Base-by-base conservation (phyloP, 1,140 invertebrate species). In the Littorina saxatilis region DNA sequence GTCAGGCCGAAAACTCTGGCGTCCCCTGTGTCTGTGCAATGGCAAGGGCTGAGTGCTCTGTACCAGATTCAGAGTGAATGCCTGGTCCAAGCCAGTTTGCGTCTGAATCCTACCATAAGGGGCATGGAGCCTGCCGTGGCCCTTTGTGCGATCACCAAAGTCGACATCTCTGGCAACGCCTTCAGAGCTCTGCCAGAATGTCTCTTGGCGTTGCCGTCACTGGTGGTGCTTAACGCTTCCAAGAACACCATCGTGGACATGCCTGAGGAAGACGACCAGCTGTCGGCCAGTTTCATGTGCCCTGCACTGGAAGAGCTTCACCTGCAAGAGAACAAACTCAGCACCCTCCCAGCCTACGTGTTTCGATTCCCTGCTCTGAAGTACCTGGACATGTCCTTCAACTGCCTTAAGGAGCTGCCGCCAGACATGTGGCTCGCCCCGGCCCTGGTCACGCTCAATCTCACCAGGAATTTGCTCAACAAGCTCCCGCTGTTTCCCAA, bases 161-260 rank as follows among this genome's bases (percentile, higher is more conserved):
- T 99, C 11, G 98, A 99, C 92, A 94, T 99, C 20, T 99, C 98
- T 2, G 95, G 96, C 86, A 99, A 99, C 92, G 95, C 95, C 66
- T 94, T 99, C 7, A 95, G 94, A 0, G 93, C 94, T 23, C 91
- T 99, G 80, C 98, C 98, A 0, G 90, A 95, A 20, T 94, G 95
- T 79, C 93, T 99, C 35, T 98, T 99, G 90, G 95, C 96, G 85
- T 93, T 99, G 79, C 94, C 95, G 55, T 97, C 96, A 87, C 87
- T 96, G 27, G 91, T 93, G 86, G 96, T 96, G 87, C 92, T 99
- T 15, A 98, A 98, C 93, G 93, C 96, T 23, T 96, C 96, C 0
- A 96, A 97, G 90, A 99, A 99, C 91, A 96, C 96, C 92, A 95
- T 99, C 66, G 95, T 96, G 87, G 94, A 93, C 74, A 92, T 97